Conservation (phyloP, 2,888 invertebrate species). For the Seira musarum region DNA sequence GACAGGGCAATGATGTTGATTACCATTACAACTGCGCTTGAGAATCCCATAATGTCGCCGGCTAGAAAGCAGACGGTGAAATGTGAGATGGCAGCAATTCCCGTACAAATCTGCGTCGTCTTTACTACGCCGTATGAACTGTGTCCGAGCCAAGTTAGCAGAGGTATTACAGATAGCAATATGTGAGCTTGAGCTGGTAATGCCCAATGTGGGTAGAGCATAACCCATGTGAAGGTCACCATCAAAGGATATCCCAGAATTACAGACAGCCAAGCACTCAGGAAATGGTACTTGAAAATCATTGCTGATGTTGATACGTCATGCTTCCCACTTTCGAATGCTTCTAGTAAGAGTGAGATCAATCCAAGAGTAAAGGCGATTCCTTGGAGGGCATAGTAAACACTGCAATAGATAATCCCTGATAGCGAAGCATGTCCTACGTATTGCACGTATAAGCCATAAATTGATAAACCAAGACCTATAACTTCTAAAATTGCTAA, state of each 20-base stretch:
- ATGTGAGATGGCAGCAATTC: conserved; percentile 40
- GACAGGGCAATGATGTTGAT: conserved; percentile 46
- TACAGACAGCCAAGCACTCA: conserved; percentile 52
- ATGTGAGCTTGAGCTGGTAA: conserved; percentile 21
- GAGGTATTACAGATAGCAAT: conserved; percentile 34
- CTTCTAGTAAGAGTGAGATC: conserved; percentile 8
- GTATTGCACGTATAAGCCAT: conserved; percentile 36
- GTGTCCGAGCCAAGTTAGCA: conserved; percentile 42
- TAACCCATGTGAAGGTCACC: conserved; percentile 53
- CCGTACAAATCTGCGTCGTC: conserved; percentile 49
- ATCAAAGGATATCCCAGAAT: conserved; percentile 57
- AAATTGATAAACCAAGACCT: conserved; percentile 5
- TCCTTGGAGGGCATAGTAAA: conserved; percentile 50
- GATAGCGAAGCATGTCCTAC: neutral
- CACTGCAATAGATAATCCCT: conserved; percentile 26
- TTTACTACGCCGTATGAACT: conserved; percentile 22
- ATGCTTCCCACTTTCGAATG: conserved; percentile 10
- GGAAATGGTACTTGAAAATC: conserved; percentile 46
- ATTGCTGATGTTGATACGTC: neutral
- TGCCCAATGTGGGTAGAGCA: conserved; percentile 29
- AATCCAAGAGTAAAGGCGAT: conserved; percentile 42
- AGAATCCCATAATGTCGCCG: conserved; percentile 34
- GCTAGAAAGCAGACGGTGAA: conserved; percentile 38
- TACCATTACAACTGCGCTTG: conserved; percentile 49
- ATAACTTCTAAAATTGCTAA: conserved; percentile 37